A percentile compares a stretch with the other conserved stretches of the same genome.
These are phyloP conservation scores for Excalfactoria chinensis DNA, from an alignment of 2,113 vertebrate species.

Conservation along the genomic window DNA sequence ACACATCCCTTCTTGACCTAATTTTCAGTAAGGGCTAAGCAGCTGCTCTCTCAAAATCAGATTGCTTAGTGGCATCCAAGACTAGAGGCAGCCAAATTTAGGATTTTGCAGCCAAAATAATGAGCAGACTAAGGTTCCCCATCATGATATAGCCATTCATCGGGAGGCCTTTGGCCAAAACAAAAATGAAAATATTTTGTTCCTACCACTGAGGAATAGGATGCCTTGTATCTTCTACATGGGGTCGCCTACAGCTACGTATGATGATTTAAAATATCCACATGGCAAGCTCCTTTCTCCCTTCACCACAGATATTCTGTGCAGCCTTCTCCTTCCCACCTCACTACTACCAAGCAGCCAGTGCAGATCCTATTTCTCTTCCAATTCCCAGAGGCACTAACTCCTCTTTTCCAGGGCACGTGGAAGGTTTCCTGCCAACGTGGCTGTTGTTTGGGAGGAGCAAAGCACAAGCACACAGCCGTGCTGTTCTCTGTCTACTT, in stretches of 20 bases:
- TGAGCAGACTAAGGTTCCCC: neutral
- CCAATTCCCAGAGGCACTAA: neutral
- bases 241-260: neutral
- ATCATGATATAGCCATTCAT: neutral
- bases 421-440: neutral
- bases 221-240: neutral
- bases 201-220: neutral
- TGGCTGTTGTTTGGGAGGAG: accelerated
- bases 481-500: accelerated
- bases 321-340: neutral
- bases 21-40: slow-evolving; percentile 29
- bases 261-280: neutral
- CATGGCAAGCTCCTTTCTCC: neutral
- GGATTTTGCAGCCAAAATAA: slow-evolving; percentile 10
- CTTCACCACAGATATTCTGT: neutral
- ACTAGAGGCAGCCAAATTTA: slow-evolving; percentile 3
- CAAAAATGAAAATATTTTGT: neutral
- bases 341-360: accelerated
- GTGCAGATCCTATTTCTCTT: neutral
- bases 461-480: neutral
- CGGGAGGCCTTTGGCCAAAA: neutral
- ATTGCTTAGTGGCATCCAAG: slow-evolving; percentile 47
- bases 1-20: slow-evolving; percentile 36
- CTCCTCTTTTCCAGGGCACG: neutral
- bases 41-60: slow-evolving; percentile 33